A percentile compares a stretch with the other conserved stretches of the same genome.
These are phyloP conservation scores for Galendromus occidentalis DNA, from an alignment of 1,140 invertebrate species.

Conservation along the genomic window DNA sequence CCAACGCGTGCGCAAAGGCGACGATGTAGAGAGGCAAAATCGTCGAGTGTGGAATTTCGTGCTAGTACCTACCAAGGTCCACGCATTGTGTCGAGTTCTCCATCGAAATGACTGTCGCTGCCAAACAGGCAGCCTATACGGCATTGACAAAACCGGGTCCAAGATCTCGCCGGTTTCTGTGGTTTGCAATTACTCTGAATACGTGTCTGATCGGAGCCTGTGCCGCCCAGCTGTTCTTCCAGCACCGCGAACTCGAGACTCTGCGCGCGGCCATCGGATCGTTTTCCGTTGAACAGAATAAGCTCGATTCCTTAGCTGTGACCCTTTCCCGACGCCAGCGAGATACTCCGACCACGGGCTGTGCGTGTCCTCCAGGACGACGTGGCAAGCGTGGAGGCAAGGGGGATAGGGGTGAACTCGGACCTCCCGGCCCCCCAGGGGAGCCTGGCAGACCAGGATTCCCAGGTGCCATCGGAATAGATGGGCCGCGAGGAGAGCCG, in stretches of 20 bases:
- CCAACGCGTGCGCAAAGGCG: no score
- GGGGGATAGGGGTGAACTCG: constrained; percentile 4
- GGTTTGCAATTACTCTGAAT: not conserved
- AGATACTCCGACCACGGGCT: not conserved
- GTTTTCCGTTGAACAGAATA: not conserved
- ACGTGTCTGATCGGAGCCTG: not conserved
- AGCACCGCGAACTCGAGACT: not conserved
- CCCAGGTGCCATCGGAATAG: constrained; percentile 4
- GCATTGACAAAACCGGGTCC: not conserved
- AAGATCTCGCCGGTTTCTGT: not conserved
- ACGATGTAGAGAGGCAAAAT: no score
- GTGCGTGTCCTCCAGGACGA: not conserved
- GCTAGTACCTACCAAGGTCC: no score
- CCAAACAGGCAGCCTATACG: constrained; percentile 1
- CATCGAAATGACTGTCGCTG: not conserved
- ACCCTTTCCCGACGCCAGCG: not conserved
- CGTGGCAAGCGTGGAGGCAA: not conserved
- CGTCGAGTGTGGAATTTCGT: no score
- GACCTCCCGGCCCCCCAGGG: not conserved
- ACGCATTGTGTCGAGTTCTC: no score
- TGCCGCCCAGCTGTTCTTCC: not conserved
- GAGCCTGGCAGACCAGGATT: constrained; percentile 8
- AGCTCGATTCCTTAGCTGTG: not conserved
- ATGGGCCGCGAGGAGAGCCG: constrained; percentile 1
- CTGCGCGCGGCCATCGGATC: not conserved